Conservation (phyloP, 2,113 vertebrate species). For the Mastomys coucha region DNA sequence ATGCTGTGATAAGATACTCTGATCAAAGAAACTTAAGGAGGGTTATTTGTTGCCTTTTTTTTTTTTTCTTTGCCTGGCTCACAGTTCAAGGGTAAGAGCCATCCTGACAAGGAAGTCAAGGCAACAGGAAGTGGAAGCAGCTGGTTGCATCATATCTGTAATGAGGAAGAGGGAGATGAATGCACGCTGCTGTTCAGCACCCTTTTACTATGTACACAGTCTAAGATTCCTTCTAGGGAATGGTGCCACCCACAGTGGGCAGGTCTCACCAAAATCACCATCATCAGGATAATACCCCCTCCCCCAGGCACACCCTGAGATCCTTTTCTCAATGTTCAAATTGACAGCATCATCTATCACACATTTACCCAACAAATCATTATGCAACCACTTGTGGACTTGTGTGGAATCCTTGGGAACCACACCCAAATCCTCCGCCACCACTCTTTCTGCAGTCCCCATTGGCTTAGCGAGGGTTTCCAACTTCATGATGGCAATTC, state of each 20-base stretch:
- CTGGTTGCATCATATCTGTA: no score
- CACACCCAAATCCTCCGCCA: neutral
- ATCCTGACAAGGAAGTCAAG: neutral
- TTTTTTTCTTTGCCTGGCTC: neutral
- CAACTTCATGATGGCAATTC: fast-evolving
- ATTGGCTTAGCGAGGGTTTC: fast-evolving
- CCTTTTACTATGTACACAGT: neutral
- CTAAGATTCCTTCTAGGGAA: neutral
- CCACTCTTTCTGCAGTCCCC: fast-evolving
- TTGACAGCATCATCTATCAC: neutral
- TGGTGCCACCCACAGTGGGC: neutral
- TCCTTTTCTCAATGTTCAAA: neutral
- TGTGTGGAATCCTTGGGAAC: no score
- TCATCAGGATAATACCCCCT: neutral
- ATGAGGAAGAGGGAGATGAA: neutral
- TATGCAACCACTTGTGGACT: fast-evolving
- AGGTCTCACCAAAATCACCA: neutral
- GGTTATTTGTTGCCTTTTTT: neutral
- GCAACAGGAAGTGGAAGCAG: neutral
- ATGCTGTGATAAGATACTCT: neutral
- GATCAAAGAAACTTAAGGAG: neutral
- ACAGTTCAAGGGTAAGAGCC: neutral
- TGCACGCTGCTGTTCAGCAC: neutral
- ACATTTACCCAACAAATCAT: neutral
- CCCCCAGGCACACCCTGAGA: no score